Base-by-base conservation (phyloP, 2,797 vertebrate genomes). In the Sebastolobus alascanus region DNA sequence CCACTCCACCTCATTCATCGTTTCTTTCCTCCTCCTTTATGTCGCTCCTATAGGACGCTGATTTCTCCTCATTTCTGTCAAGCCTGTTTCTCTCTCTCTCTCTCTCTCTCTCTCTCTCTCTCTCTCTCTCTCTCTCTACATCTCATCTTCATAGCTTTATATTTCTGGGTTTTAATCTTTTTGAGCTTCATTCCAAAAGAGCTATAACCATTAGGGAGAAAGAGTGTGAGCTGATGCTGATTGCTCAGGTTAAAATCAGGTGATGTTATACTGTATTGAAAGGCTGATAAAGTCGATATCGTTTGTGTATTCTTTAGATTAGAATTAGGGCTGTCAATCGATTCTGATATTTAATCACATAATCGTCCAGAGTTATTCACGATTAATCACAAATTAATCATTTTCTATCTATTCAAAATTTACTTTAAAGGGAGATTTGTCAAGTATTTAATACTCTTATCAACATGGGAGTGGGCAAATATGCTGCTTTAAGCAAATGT, bases 1-100 rank as follows among this genome's bases (percentile, higher is more conserved):
- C 74, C 59, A 13, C 70, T 83, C 33, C 77, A 33, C 80, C 75
- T 84, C 83, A 75, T 69, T 84, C 83, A 73, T 78, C n/a, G 2
- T 40, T 52, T 38, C 70, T 74, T 40, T 33, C 33, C 58, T 29
- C 29, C 55, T n/a, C 43, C 75, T 80, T 71, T 55, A 50, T 83
- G 59, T 82, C 25, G 55, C 60, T 74, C 63, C 54, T 82, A 54
- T 67, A 64, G 18, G 58, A 72, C 27, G 75, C 55, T 16, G 22
- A 68, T 75, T 18, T 22, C 59, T 58, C 66, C 31, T 10, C 27
- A 4, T 71, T 68, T 75, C 77, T 84, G 76, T 86, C 56, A 59
- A 35, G 31, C 56, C 75, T 59, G 37, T 58, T 86, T 73, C 37
- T 33, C 6, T 27, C 18, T 8, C 40, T 38, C 43, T 65, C 43